Conservation (phyloP, 2,888 invertebrate species). For the Desoria tigrina region DNA sequence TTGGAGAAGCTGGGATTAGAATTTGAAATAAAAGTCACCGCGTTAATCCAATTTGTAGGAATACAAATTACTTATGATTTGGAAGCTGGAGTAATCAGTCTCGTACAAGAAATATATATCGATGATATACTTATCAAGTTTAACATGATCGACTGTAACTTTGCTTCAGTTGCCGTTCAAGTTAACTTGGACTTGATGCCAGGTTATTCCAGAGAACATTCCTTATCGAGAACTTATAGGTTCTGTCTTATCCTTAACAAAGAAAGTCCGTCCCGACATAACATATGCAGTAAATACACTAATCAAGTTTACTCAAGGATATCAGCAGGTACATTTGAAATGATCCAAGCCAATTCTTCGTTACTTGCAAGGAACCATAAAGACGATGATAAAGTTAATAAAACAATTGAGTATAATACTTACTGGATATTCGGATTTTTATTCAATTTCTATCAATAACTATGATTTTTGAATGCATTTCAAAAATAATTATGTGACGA, state of each 20-base stretch:
- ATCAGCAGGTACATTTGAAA: neutral
- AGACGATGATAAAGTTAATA: too few species aligned
- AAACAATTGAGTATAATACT: neutral
- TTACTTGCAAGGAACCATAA: slow-evolving; percentile 19
- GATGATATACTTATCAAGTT: slow-evolving; percentile 19
- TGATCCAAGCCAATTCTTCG: neutral
- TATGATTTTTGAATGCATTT: slow-evolving; percentile 46
- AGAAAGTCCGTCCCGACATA: slow-evolving; percentile 49
- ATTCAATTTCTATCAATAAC: slow-evolving; percentile 36
- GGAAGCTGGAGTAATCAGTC: too few species aligned
- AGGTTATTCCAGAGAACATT: neutral
- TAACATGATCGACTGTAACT: slow-evolving; percentile 30
- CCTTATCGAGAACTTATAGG: slow-evolving; percentile 48
- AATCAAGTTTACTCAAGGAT: slow-evolving; percentile 32
- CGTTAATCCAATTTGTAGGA: too few species aligned
- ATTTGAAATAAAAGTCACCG: too few species aligned
- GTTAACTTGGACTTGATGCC: neutral
- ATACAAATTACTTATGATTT: too few species aligned
- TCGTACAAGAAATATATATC: slow-evolving; percentile 25
- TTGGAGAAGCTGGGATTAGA: too few species aligned
- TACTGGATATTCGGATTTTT: slow-evolving; percentile 47
- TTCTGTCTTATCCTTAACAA: slow-evolving; percentile 45
- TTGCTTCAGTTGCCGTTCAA: slow-evolving; percentile 21
- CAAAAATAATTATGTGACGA: slow-evolving; percentile 16
- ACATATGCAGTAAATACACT: slow-evolving; percentile 42